Evolutionary conservation across 2,113 vertebrate genomes (phyloP), one percentile per base, ranked within the genome.

Genomic region (Sylvilagus bachmani): DNA sequence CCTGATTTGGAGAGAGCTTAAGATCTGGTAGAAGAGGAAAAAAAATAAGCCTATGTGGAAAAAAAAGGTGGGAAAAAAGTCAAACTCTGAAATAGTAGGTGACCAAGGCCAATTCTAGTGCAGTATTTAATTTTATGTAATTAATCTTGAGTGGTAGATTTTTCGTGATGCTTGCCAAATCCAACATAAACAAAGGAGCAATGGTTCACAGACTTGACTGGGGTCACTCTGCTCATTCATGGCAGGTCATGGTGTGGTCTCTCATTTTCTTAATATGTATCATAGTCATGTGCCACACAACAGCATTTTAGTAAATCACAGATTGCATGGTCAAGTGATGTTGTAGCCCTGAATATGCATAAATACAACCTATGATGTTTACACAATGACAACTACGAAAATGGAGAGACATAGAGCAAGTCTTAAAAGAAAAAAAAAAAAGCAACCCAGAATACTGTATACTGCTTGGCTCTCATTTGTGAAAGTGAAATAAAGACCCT

Each of bases 31-130:
- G 51, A 73, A 31, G 27, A 85, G 31, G 38, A 38, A n/a, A 36
- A 83, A 33, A 33, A 82, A 10, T 38, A 75, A 78, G 36, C 29
- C 71, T 67, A 53, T 24, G 17, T 36, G 19, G 67, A 19, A 9
- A 22, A 19, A 85, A 64, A 44, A 31, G 1, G 13, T 4, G 24
- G 7, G 9, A 4, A 14, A 33, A 44, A 86, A 75, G 51, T 27
- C 19, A 58, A 51, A 91, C 75, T 95, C 66, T 89, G 69, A 94
- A 91, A 38, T 55, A 77, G 3, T 74, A 82, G 70, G 29, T 75
- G 51, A 95, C 69, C 38, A 49, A 17, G 77, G 25, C 13, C 10
- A 31, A 73, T 36, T 83, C 49, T 67, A 93, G 78, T 29, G 33
- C 9, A 78, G 27, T 1, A 49, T 62, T 89, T 91, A 29, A 51